Conservation (phyloP, 2,797 vertebrate species). For the Eulemur albifrons region DNA sequence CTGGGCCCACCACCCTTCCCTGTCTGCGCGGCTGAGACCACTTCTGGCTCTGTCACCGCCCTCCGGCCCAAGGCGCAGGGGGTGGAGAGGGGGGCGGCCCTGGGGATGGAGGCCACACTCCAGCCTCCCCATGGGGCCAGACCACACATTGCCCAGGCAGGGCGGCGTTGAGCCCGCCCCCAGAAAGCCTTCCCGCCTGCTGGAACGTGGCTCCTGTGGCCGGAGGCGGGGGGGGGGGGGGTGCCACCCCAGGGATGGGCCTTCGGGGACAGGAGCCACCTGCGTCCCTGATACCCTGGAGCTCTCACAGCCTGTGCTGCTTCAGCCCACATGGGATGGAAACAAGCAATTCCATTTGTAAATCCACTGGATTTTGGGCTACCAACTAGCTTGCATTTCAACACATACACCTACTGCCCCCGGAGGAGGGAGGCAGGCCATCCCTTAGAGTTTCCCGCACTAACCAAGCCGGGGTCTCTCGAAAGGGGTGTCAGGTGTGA, state of each 20-base stretch:
- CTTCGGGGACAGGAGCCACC: accelerated
- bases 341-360: background rate
- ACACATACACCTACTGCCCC: too few relatives aligned
- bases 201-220: background rate
- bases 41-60: background rate
- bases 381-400: background rate
- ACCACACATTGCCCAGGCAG: too few relatives aligned
- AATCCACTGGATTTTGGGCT: background rate
- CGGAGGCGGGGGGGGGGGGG: too few relatives aligned
- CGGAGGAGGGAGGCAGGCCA: background rate
- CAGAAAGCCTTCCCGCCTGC: background rate
- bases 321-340: background rate
- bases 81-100: background rate
- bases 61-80: accelerated
- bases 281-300: background rate
- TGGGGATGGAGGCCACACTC: background rate
- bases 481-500: too few relatives aligned
- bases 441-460: too few relatives aligned
- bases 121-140: background rate
- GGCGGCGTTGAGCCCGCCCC: accelerated
- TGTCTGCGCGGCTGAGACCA: accelerated
- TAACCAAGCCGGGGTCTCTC: background rate
- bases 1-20: background rate
- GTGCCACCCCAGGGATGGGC: background rate
- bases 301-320: background rate